Conservation (phyloP, 2,113 vertebrate species). For the Hyaena hyaena region DNA sequence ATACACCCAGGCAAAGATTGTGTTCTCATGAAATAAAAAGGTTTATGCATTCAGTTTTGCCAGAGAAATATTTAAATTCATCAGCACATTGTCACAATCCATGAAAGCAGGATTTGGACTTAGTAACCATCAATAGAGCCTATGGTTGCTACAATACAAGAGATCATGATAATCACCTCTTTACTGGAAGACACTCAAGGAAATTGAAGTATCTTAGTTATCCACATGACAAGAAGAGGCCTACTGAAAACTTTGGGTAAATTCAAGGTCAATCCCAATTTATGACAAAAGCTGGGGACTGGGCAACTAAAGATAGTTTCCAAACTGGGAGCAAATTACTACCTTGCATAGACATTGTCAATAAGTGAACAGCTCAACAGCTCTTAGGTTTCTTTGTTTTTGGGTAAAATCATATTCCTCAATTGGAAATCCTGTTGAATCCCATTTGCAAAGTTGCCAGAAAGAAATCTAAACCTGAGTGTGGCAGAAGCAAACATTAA, state of each 20-base stretch:
- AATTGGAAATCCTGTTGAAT: background rate
- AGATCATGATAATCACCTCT: background rate
- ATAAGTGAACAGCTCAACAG: background rate
- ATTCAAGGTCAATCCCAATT: background rate
- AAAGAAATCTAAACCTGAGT: background rate
- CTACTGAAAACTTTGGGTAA: background rate
- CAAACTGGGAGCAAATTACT: background rate
- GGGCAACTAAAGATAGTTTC: background rate
- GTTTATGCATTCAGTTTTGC: background rate
- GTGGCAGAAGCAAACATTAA: background rate
- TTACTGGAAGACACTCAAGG: background rate
- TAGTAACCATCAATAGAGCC: background rate
- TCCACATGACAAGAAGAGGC: background rate
- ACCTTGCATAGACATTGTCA: background rate
- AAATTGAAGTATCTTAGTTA: background rate
- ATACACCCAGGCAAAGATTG: background rate
- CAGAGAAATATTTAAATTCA: background rate
- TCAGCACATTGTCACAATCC: background rate
- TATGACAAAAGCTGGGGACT: background rate
- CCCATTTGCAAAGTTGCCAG: background rate
- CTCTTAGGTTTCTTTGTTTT: background rate
- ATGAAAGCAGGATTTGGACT: fast-evolving
- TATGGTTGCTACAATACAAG: no score
- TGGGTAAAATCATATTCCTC: background rate
- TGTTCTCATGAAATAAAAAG: background rate